Evolutionary conservation across 2,888 invertebrate species (phyloP), one percentile per base, ranked within the genome.

Genomic region (Acanthococcus lagerstroemiae): DNA sequence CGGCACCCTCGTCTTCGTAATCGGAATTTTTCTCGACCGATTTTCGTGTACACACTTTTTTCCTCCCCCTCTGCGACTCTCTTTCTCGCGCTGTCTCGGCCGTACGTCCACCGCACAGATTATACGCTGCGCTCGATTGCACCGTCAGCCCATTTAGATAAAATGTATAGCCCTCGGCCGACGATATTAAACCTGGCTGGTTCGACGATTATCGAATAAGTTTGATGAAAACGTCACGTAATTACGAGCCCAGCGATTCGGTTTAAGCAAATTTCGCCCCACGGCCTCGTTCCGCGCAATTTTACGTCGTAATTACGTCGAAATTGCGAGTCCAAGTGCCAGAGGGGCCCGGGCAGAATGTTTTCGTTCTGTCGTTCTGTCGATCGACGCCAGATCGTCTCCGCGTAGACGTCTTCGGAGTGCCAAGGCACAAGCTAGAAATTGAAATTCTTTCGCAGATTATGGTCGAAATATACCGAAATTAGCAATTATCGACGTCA

Each of bases 91-190:
- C n/a, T n/a, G n/a, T n/a, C n/a, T n/a, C n/a, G n/a, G n/a, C n/a
- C n/a, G n/a, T 17, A 24, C 4, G 22, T 52, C 22, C 24, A 24
- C 22, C 52, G 22, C 21, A 52, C 22, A 52, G 52, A 52, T 22
- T 52, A 52, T 1, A 17, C 46, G 21, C 30, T 44, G 52, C 63
- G 37, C 63, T 63, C 63, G 63, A 63, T 63, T 63, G 50, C 63
- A 37, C 44, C 63, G 63, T 52, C 52, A 63, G 54, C 63, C 37
- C 54, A 54, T 63, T 52, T 52, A 52, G 37, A 52, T n/a, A 52
- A 19, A 12, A 22, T 22, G 15, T 24, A 24, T 52, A 52, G 52
- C 52, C 24, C 21, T 21, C 52, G 52, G 52, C 52, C 22, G 24
- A 24, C 22, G 52, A 21, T 52, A 52, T 21, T 24, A 52, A 52